These are phyloP conservation scores for Macropus fuliginosus DNA, from an alignment of 2,797 vertebrate genomes.

Conservation along the genomic window DNA sequence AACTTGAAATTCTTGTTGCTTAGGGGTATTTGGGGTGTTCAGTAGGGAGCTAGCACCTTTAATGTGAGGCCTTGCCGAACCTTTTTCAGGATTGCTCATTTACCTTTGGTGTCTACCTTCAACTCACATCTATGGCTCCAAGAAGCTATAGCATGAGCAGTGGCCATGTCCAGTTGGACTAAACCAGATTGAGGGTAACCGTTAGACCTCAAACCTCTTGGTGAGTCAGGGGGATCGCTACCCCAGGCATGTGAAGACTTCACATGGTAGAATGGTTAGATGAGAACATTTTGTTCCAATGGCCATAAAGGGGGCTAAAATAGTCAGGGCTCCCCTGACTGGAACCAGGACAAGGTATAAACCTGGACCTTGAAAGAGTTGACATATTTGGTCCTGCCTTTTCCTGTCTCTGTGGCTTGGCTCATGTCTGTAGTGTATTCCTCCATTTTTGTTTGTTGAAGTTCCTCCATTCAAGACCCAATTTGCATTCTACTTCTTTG, in stretches of 20 bases:
- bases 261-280: not conserved
- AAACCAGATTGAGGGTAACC: not conserved
- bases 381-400: not conserved
- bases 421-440: not conserved
- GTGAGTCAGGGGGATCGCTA: not conserved
- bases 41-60: not conserved
- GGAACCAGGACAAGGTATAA: not conserved
- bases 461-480: not conserved
- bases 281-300: not conserved
- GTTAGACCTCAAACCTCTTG: too few relatives aligned
- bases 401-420: not conserved
- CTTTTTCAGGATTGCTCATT: not conserved
- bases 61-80: not conserved
- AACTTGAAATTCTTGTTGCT: not conserved
- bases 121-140: not conserved
- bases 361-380: not conserved
- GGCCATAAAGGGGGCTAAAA: not conserved
- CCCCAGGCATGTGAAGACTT: too few relatives aligned
- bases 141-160: too few relatives aligned
- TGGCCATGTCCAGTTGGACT: not conserved
- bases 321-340: not conserved
- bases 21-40: too few relatives aligned
- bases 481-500: not conserved
- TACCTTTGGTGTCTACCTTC: not conserved
- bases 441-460: not conserved